phyloP scores from a whole-genome alignment of 2,888 invertebrate species.

The Bugulina stolonifera region DNA sequence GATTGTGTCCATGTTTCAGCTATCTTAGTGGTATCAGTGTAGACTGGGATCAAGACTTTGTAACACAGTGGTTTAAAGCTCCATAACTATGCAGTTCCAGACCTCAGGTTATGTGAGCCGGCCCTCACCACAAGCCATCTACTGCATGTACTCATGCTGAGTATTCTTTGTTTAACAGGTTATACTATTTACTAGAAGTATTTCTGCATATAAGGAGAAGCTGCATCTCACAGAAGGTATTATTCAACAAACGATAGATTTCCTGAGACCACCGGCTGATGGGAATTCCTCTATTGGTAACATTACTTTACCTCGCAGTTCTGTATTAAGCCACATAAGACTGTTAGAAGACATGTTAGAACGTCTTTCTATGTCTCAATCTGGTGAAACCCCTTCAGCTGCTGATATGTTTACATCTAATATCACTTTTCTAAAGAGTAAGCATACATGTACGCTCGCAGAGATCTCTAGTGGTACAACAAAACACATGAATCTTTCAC shows the following conservation, averaged over 20 bases:
- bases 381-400: not conserved
- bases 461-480: not conserved
- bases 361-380: not conserved
- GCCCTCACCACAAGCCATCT: too few species aligned
- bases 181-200: not conserved
- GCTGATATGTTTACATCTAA: not conserved
- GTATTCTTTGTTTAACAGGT: not conserved
- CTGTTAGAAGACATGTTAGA: slow-evolving; percentile 1
- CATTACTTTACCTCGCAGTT: not conserved
- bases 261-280: not conserved
- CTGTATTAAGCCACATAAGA: not conserved
- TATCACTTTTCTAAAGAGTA: slow-evolving; percentile 3
- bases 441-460: not conserved
- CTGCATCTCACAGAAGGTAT: not conserved
- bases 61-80: too few species aligned
- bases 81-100: too few species aligned
- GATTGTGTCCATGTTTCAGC: too few species aligned
- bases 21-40: too few species aligned
- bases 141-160: too few species aligned
- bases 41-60: too few species aligned
- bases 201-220: not conserved
- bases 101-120: too few species aligned
- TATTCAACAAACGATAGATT: not conserved
- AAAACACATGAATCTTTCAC: not conserved
- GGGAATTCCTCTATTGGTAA: not conserved